Percentiles rank a stretch among this genome's conserved stretches.
These are phyloP conservation scores for Drosophila oshimai DNA, from an alignment of 1,140 invertebrate genomes.

Conservation along the genomic window DNA sequence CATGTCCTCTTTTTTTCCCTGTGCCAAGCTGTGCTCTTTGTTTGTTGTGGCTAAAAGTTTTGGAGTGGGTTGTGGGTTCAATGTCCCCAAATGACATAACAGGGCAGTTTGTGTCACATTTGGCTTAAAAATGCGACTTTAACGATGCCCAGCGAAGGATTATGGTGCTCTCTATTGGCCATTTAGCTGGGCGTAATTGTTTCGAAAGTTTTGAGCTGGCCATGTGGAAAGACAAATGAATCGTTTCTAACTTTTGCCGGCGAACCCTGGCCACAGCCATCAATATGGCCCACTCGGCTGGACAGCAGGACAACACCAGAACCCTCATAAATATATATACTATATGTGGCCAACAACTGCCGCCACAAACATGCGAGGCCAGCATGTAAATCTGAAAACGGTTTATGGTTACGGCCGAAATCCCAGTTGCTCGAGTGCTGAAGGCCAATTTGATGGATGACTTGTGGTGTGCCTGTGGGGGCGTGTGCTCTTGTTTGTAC, in stretches of 20 bases:
- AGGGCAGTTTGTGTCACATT: slow-evolving; percentile 73
- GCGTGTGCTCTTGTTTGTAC: no score
- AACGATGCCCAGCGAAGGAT: slow-evolving; percentile 50
- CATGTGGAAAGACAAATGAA: slow-evolving; percentile 67
- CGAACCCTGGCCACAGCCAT: neutral
- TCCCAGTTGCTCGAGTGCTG: slow-evolving; percentile 59
- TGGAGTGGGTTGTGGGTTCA: slow-evolving; percentile 50
- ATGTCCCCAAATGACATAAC: slow-evolving; percentile 66
- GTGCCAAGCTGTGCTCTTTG: slow-evolving; percentile 41
- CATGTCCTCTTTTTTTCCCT: slow-evolving; percentile 22
- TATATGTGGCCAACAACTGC: slow-evolving; percentile 29
- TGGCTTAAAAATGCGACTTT: slow-evolving; percentile 74
- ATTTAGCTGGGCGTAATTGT: slow-evolving; percentile 61
- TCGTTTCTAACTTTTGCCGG: slow-evolving; percentile 26
- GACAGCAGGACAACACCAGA: neutral
- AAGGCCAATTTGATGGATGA: slow-evolving; percentile 72
- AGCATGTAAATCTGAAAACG: slow-evolving; percentile 74
- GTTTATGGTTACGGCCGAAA: slow-evolving; percentile 69
- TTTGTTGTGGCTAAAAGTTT: slow-evolving; percentile 21
- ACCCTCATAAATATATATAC: neutral
- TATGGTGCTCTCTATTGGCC: slow-evolving; percentile 25
- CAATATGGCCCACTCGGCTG: neutral
- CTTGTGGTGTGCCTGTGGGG: slow-evolving; percentile 50
- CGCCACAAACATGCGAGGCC: slow-evolving; percentile 45
- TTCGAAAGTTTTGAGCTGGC: slow-evolving; percentile 55